Base-by-base conservation (phyloP, 1,140 invertebrate species). In the Drosophila watanabei region DNA sequence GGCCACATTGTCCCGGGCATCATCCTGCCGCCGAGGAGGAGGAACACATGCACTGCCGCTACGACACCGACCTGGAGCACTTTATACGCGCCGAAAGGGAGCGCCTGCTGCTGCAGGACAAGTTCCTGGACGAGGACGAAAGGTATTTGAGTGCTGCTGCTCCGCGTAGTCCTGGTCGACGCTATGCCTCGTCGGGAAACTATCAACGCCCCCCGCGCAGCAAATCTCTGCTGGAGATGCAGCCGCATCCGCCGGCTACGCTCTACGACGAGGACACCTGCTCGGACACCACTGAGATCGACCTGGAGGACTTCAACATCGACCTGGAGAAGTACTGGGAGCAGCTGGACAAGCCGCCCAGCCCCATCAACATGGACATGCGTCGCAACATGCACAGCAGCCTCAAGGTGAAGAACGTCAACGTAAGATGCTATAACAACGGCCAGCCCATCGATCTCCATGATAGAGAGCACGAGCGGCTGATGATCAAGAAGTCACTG, bases 301-400 rank as follows among this genome's bases (percentile, higher is more conserved):
- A 93, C 37, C 62, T 93, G 35, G 91, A 93, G 65, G 93, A 93
- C 46, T 93, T 93, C 24, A 93, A 93, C 70, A 91, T 93, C 30
- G 93, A 93, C 48, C 79, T 93, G 58, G 92, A 92, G 46, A 93
- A 93, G 66, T 93, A 93, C 66, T 93, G 92, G 91, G 92, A 93
- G 54, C 92, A 93, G 66, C 73, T 93, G 52, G 92, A 93, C 66
- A 93, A 93, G 37, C 91, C 92, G 6, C 92, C 92, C 13, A 93
- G 92, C 46, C 92, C 92, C 46, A 92, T 93, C 51, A 92, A 93
- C 73, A 82, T 93, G 78, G 92, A 93, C 62, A 93, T 93, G 92
- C 90, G 91, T 0, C 82, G 92, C 24, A 93, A 93, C 37, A 93
- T 92, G 92, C 92, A 93, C 48, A 93, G 91, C 71, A 93, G 80